Evolutionary conservation across 2,888 invertebrate species (phyloP).

Genomic region (Idaea straminata): DNA sequence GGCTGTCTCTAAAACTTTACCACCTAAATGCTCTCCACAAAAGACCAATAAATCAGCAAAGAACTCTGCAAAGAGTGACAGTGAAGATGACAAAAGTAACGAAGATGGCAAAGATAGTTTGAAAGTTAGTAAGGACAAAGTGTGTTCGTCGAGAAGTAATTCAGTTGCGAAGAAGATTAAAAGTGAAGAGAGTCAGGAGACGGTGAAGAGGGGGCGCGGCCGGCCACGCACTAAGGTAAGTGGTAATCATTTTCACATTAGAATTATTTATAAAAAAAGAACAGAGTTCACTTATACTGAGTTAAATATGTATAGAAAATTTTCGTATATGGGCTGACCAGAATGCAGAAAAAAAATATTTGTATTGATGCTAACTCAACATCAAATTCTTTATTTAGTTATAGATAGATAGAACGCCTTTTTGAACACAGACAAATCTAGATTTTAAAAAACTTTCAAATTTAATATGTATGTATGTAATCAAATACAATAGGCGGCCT

Average conservation of each 20-base stretch:
- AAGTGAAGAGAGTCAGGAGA: constrained; percentile 56
- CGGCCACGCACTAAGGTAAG: constrained; percentile 71
- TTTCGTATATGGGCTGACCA: neutral
- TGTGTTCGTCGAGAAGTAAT: constrained; percentile 50
- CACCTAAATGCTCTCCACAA: constrained; percentile 54
- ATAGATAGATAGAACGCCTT: no score
- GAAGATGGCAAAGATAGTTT: constrained; percentile 50
- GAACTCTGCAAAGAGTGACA: constrained; percentile 50
- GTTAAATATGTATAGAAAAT: no score
- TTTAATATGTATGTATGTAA: no score
- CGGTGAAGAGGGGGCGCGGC: constrained; percentile 59
- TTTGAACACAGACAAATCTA: no score
- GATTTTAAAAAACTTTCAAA: no score
- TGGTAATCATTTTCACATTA: neutral
- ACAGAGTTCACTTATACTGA: no score
- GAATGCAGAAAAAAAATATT: neutral
- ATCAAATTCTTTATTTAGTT: no score
- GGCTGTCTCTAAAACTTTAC: constrained; percentile 62
- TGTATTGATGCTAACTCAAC: no score
- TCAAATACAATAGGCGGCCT: no score
- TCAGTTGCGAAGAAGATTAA: constrained; percentile 60
- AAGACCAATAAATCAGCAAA: constrained; percentile 47
- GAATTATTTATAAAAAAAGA: neutral
- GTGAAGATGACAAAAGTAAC: constrained; percentile 56
- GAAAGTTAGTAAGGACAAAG: constrained; percentile 58